These are phyloP conservation scores for Labia minor DNA, from an alignment of 2,888 invertebrate genomes.

Conservation along the genomic window DNA sequence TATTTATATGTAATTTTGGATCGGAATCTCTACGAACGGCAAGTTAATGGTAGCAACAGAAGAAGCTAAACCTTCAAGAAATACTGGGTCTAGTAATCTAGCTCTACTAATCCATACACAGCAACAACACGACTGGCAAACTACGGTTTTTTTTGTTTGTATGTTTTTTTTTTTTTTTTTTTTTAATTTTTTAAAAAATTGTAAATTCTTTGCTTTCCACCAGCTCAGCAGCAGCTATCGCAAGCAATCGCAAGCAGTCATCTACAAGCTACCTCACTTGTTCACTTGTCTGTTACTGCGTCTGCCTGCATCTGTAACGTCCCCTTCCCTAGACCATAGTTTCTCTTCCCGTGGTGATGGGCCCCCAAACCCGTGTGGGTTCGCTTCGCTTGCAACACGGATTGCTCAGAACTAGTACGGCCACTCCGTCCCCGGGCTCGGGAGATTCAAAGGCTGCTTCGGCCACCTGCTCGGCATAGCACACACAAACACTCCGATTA, in stretches of 20 bases:
- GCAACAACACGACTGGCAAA: constrained; percentile 26
- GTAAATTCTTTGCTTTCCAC: constrained; percentile 21
- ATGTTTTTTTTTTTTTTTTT: neutral
- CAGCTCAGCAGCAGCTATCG: constrained; percentile 25
- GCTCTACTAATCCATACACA: constrained; percentile 26
- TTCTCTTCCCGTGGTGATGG: constrained; percentile 25
- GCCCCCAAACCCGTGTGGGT: constrained; percentile 26
- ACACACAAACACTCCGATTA: constrained; percentile 23
- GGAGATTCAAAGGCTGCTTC: constrained; percentile 25
- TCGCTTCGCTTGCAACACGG: constrained; percentile 27
- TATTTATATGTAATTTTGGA: neutral
- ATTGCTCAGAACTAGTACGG: constrained; percentile 28
- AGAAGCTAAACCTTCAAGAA: constrained; percentile 25
- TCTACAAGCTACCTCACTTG: constrained; percentile 27
- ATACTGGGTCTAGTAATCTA: constrained; percentile 25
- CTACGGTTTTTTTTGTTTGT: constrained; percentile 21
- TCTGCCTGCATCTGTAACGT: constrained; percentile 22
- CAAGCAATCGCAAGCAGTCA: constrained; percentile 27
- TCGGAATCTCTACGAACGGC: constrained; percentile 22
- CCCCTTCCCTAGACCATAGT: constrained; percentile 26
- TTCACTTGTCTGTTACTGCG: constrained; percentile 18
- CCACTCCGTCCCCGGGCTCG: constrained; percentile 26
- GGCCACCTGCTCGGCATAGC: constrained; percentile 26
- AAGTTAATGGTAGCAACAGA: constrained; percentile 24
- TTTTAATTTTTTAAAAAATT: neutral